Evolutionary conservation across 1,140 invertebrate species (phyloP).

Genomic region (Octopus bimaculoides): DNA sequence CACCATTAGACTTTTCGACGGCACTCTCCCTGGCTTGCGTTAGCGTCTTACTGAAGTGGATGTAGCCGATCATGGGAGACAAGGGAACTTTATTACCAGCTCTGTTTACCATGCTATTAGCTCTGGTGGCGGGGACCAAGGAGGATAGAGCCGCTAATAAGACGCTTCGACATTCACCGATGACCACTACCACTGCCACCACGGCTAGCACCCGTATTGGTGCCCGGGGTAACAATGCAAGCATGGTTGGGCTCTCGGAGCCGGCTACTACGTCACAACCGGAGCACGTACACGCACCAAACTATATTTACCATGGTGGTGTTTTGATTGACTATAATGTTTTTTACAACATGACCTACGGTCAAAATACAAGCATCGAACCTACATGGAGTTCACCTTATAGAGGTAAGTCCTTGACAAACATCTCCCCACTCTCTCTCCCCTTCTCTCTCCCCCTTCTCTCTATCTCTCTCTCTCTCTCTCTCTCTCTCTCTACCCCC

Average conservation of each 20-base stretch:
- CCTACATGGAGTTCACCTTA: background rate
- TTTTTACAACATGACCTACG: background rate
- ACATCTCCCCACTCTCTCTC: no score
- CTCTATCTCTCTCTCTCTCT: no score
- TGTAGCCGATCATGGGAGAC: slow-evolving; percentile 9
- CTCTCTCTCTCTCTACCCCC: no score
- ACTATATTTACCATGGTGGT: background rate
- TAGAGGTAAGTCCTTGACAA: background rate
- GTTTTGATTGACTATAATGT: background rate
- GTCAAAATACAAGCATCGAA: background rate
- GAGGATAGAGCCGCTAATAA: background rate
- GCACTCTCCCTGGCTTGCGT: background rate
- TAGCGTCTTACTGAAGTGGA: slow-evolving; percentile 6
- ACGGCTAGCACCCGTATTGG: background rate
- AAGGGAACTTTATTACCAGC: slow-evolving; percentile 7
- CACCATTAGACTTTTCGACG: slow-evolving; percentile 9
- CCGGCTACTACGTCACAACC: background rate
- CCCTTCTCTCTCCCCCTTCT: no score
- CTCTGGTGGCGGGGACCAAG: background rate
- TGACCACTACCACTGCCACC: background rate
- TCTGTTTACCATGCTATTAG: slow-evolving; percentile 5
- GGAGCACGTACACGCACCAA: background rate
- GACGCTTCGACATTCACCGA: background rate
- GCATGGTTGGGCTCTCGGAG: background rate
- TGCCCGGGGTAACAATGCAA: background rate